Conservation (phyloP, 2,797 vertebrate species). For the Carcharodon carcharias region DNA sequence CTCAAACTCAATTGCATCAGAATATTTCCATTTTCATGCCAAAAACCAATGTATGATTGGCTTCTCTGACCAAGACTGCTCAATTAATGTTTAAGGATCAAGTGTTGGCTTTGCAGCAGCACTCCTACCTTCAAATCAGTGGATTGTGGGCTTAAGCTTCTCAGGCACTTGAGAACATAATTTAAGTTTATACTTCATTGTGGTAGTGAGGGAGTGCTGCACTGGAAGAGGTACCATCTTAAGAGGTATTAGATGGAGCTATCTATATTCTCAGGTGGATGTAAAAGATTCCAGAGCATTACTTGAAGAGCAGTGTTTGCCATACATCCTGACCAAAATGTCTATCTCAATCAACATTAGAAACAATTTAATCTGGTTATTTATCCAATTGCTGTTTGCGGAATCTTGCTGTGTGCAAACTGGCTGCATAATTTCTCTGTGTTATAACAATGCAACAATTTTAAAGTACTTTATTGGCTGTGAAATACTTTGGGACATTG, state of each 20-base stretch:
- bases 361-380: not conserved
- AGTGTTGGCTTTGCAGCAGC: not conserved
- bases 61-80: not conserved
- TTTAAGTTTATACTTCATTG: not conserved
- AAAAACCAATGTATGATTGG: too few relatives aligned
- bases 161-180: not conserved
- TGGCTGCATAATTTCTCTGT: not conserved
- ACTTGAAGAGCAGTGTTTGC: not conserved
- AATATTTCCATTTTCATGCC: not conserved
- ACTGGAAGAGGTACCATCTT: not conserved
- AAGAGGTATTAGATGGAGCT: not conserved
- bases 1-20: not conserved
- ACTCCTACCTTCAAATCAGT: not conserved
- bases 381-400: not conserved
- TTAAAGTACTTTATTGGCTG: not conserved
- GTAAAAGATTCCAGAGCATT: not conserved
- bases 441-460: not conserved
- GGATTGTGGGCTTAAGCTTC: not conserved
- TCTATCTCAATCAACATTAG: not conserved
- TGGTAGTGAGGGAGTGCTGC: not conserved
- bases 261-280: not conserved
- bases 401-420: not conserved
- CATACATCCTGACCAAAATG: not conserved
- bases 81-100: not conserved
- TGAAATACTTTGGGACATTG: too few relatives aligned